Percentiles rank a stretch among this genome's conserved stretches.
Conservation (phyloP, 2,113 vertebrate species). For the Chaetodon auriga region DNA sequence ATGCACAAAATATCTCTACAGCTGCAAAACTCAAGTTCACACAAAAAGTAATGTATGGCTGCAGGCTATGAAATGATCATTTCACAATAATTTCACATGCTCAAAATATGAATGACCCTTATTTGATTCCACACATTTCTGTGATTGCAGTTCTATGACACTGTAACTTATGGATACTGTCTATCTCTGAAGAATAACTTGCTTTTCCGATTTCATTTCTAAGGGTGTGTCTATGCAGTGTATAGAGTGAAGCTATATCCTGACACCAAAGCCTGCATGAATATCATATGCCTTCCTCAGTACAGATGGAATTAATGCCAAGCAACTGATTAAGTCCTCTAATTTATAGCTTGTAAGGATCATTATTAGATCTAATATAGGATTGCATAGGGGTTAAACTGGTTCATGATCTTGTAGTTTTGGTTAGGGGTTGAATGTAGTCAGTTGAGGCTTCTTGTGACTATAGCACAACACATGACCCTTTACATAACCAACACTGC, state of each 20-base stretch:
- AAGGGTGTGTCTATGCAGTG: neutral
- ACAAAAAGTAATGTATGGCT: too few species aligned
- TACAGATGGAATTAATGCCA: neutral
- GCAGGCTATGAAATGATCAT: too few species aligned
- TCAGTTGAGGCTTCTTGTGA: neutral
- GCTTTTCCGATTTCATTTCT: neutral
- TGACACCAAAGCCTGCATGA: neutral
- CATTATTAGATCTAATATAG: neutral
- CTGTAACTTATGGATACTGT: neutral
- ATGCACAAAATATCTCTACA: too few species aligned
- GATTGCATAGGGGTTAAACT: neutral
- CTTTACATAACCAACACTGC: constrained; percentile 33
- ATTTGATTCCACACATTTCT: neutral
- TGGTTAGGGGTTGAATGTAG: neutral
- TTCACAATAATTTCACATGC: too few species aligned
- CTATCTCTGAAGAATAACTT: neutral
- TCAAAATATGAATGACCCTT: too few species aligned
- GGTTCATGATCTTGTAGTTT: neutral
- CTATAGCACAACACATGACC: neutral
- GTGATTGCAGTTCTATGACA: neutral
- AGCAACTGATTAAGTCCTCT: neutral
- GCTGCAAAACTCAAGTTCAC: too few species aligned
- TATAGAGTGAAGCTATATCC: neutral
- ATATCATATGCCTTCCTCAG: neutral
- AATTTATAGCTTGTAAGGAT: neutral